These are phyloP conservation scores for Acronicta alni DNA, from an alignment of 2,888 invertebrate genomes.

Conservation along the genomic window DNA sequence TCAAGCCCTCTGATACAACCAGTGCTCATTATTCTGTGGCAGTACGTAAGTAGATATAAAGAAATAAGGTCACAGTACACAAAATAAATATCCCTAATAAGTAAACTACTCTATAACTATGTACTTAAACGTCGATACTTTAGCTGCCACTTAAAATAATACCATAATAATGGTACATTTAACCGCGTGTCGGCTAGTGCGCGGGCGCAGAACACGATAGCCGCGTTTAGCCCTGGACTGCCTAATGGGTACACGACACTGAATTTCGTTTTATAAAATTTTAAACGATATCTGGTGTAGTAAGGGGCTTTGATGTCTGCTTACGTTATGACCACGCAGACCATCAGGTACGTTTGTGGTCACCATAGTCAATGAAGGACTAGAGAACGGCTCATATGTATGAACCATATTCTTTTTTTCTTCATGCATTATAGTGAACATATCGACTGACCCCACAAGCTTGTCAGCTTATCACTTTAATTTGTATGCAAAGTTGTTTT, in stretches of 20 bases:
- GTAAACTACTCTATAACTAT: not conserved
- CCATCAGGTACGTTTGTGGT: constrained; percentile 36
- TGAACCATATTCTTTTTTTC: constrained; percentile 14
- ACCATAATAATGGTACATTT: constrained; percentile 16
- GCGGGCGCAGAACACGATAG: constrained; percentile 20
- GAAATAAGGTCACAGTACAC: not conserved
- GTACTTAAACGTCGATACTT: not conserved
- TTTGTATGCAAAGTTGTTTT: no score
- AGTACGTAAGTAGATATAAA: no score
- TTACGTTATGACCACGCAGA: not conserved
- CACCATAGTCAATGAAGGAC: constrained; percentile 32
- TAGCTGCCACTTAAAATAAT: constrained; percentile 37
- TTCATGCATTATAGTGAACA: no score
- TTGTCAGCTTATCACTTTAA: no score
- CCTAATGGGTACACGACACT: not conserved
- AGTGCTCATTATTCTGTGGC: no score
- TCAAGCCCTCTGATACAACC: no score
- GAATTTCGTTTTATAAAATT: not conserved
- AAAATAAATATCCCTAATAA: constrained; percentile 6
- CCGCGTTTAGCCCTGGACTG: not conserved
- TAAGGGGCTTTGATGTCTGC: not conserved
- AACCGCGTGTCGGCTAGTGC: constrained; percentile 22
- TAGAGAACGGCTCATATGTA: constrained; percentile 20
- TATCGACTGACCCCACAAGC: no score
- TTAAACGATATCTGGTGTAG: not conserved